Base-by-base conservation (phyloP, 2,113 vertebrate genomes). In the Tupaia chinensis region DNA sequence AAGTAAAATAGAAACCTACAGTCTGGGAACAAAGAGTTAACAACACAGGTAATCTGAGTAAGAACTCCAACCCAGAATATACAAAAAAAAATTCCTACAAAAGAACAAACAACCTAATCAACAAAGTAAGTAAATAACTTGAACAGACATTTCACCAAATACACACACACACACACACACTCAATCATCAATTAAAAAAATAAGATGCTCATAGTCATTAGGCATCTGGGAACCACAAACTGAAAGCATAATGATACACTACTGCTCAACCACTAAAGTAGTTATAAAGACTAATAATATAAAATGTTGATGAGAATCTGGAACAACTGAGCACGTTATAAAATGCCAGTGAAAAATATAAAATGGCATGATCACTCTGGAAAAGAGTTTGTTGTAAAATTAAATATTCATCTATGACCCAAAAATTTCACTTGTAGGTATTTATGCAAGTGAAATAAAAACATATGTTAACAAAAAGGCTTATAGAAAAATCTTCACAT, bases 371-470 rank as follows among this genome's bases (percentile, higher is more conserved):
- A 66, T 54, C 27, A 17, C 60, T 90, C 89, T 29, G 22, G 27
- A 90, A 91, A 82, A 87, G 0, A 13, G 58, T 87, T 80, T 76
- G 88, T 66, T 84, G 2, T 27, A 53, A 68, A 83, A 73, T 77
- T 89, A 93, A 95, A 73, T 56, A 87, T 77, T 84, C 68, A 93
- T 72, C 44, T 76, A n/a, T 77, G 77, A 90, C 77, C 72, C 44
- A 73, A 77, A 96, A 94, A 90, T 89, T 95, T 82, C 32, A 90
- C 73, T 93, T 27, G 0, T 13, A 79, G 56, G 25, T 44, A 87
- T 79, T 94, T 60, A 69, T 34, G 70, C 25, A 74, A 89, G 53
- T 34, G 60, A 92, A 95, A 94, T 84, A 27, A 96, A 95, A 92
- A 66, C n/a, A 20, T 29, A 85, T 1, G 53, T 92, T 79, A 32